Percentiles rank a stretch among this genome's conserved stretches.
Conservation (phyloP, 2,113 vertebrate genomes). For the Pagrus major region DNA sequence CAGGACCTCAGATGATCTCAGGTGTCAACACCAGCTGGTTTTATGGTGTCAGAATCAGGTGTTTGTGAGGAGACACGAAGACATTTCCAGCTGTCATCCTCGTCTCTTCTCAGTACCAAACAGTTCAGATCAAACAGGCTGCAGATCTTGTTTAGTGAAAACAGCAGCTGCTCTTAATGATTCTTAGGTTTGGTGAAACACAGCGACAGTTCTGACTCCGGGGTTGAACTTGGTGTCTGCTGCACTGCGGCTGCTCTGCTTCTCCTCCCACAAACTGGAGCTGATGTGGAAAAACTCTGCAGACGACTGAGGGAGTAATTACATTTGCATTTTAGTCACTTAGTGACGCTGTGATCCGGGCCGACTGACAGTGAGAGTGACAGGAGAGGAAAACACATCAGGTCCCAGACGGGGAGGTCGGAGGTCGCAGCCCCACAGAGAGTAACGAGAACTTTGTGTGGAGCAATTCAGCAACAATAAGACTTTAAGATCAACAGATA, state of each 20-base stretch:
- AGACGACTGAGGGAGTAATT: conserved; percentile 19
- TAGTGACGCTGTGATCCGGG: not conserved
- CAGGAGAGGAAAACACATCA: not conserved
- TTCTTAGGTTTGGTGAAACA: not conserved
- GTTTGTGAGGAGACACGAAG: too few species aligned
- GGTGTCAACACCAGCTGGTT: too few species aligned
- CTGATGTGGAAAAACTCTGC: conserved; percentile 16
- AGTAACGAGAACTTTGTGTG: too few species aligned
- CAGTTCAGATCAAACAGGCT: not conserved
- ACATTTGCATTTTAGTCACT: conserved; percentile 53
- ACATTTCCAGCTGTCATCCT: too few species aligned
- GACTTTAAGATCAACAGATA: too few species aligned
- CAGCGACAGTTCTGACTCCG: not conserved
- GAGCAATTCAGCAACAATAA: too few species aligned
- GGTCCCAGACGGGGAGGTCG: not conserved
- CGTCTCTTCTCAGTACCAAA: not conserved
- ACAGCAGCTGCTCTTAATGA: not conserved
- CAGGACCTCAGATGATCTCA: too few species aligned
- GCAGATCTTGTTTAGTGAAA: not conserved
- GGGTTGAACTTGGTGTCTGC: conserved; percentile 21
- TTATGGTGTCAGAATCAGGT: too few species aligned
- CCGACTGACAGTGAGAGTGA: not conserved
- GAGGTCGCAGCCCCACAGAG: not conserved
- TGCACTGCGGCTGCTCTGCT: conserved; percentile 38
- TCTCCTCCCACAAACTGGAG: conserved; percentile 8